Conservation (phyloP, 2,888 invertebrate species). For the Caenorhabditis virilis region DNA sequence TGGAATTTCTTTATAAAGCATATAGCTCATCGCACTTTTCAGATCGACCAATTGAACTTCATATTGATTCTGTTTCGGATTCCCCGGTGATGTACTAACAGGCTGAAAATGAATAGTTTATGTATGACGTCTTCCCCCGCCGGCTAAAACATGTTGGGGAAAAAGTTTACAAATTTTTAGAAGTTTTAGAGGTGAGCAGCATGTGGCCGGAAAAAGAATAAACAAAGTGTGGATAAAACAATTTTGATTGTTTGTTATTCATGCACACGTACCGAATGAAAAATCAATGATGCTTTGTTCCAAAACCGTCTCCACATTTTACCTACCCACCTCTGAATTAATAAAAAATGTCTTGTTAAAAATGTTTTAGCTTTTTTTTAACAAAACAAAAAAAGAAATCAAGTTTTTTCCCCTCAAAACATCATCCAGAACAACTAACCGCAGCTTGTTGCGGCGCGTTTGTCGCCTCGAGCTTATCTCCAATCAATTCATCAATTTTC, state of each 20-base stretch:
- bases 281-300: not conserved
- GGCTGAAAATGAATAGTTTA: conserved; percentile 20
- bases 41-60: conserved; percentile 83
- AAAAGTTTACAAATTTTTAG: not conserved
- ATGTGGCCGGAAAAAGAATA: no score
- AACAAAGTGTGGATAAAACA: no score
- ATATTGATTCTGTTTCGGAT: conserved; percentile 47
- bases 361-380: not conserved
- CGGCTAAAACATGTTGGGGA: conserved; percentile 1
- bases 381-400: not conserved
- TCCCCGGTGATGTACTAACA: conserved; percentile 17
- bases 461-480: conserved; percentile 20
- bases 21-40: conserved; percentile 83
- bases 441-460: conserved; percentile 18
- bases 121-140: not conserved
- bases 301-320: conserved; percentile 23
- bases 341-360: not conserved
- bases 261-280: conserved; percentile 8
- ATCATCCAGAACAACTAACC: conserved; percentile 8
- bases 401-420: no score
- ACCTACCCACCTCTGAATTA: conserved; percentile 22
- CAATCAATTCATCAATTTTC: conserved; percentile 50
- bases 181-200: no score
- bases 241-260: conserved; percentile 2
- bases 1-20: conserved; percentile 79